Percentiles rank a stretch among this genome's conserved stretches.
Evolutionary conservation across 2,888 invertebrate genomes (phyloP).

Genomic region (Phytoseiulus persimilis): DNA sequence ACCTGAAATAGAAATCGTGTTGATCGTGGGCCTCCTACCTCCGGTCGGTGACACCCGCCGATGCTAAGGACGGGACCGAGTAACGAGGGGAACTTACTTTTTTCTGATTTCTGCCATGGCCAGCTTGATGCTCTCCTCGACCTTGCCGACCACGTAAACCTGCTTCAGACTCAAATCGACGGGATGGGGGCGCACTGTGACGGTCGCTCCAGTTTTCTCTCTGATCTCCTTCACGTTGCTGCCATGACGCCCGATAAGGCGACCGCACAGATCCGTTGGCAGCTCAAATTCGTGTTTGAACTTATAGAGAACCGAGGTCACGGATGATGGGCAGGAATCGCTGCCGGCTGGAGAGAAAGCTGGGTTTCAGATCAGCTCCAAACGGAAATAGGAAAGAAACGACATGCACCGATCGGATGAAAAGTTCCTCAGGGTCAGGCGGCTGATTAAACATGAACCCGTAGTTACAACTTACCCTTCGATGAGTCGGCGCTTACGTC

Average conservation of each 20-base stretch:
- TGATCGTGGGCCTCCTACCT: background rate
- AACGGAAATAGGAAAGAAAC: too few relatives aligned
- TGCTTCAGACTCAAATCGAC: background rate
- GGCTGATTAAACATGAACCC: too few relatives aligned
- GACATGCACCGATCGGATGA: too few relatives aligned
- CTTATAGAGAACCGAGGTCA: background rate
- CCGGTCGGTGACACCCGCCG: background rate
- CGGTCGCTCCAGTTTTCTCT: background rate
- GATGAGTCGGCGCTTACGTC: slow-evolving; percentile 18
- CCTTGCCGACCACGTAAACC: slow-evolving; percentile 22
- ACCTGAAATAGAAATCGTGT: background rate
- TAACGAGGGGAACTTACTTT: background rate
- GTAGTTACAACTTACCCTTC: background rate
- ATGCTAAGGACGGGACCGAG: background rate
- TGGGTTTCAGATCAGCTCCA: background rate
- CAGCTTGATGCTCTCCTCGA: background rate
- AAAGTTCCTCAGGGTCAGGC: too few relatives aligned
- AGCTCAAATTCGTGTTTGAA: slow-evolving; percentile 22
- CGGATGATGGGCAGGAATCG: background rate
- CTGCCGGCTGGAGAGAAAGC: background rate
- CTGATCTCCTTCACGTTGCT: background rate
- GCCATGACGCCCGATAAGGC: slow-evolving; percentile 17
- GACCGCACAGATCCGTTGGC: slow-evolving; percentile 18
- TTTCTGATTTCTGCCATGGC: slow-evolving; percentile 7
- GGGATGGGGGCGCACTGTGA: slow-evolving; percentile 13